These are phyloP conservation scores for Characodon lateralis DNA, from an alignment of 2,797 vertebrate genomes.

Conservation along the genomic window DNA sequence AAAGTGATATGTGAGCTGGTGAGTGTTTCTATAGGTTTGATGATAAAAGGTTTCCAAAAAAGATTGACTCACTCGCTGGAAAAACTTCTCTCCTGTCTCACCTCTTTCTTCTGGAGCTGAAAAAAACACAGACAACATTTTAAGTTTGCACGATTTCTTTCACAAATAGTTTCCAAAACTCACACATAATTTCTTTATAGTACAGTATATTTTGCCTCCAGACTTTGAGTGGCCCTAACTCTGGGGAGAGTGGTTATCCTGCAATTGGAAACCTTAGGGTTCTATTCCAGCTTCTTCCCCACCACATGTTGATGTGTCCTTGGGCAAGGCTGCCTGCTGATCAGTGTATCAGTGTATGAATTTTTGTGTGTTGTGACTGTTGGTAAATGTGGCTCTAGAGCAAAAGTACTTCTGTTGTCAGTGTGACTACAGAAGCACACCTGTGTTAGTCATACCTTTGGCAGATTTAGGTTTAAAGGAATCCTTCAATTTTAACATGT, in stretches of 20 bases:
- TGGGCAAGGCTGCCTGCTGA: not conserved
- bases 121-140: constrained; percentile 32
- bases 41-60: constrained; percentile 18
- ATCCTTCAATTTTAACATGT: not conserved
- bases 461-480: not conserved
- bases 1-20: constrained; percentile 26
- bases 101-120: constrained; percentile 70
- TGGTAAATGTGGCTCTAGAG: too few relatives aligned
- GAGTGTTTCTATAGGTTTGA: constrained; percentile 3
- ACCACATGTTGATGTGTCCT: not conserved
- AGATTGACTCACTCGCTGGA: constrained; percentile 77
- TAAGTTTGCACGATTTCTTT: not conserved
- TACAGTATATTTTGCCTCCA: constrained; percentile 20
- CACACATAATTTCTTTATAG: not conserved
- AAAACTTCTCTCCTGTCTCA: constrained; percentile 81
- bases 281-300: not conserved
- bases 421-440: too few relatives aligned
- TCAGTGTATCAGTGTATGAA: not conserved
- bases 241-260: not conserved
- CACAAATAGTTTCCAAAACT: not conserved
- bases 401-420: too few relatives aligned
- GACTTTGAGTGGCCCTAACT: not conserved
- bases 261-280: not conserved
- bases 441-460: not conserved
- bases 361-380: not conserved